Evolutionary conservation across 2,797 vertebrate genomes (phyloP).

Genomic region (Phrynocephalus vlangalii): DNA sequence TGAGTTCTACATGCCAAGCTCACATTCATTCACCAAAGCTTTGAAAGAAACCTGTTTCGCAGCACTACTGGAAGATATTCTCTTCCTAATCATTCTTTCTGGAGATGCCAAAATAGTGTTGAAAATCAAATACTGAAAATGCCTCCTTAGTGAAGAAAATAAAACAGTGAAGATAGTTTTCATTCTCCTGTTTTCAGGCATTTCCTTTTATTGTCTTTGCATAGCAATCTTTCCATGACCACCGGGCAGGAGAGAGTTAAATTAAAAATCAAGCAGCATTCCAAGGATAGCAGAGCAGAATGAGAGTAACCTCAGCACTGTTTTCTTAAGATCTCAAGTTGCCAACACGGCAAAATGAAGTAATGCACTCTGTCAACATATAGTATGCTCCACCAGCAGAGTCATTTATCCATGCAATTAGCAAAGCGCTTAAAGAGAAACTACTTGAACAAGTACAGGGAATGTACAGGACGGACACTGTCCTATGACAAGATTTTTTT

Average conservation of each 20-base stretch:
- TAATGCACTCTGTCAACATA: conserved; percentile 70
- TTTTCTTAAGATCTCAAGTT: conserved; percentile 76
- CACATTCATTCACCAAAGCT: conserved; percentile 48
- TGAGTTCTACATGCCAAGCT: conserved; percentile 58
- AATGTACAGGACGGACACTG: conserved; percentile 36
- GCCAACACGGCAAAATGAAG: conserved; percentile 72
- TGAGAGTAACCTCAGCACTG: conserved; percentile 70
- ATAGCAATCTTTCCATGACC: conserved; percentile 30
- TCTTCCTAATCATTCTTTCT: conserved; percentile 50
- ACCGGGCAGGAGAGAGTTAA: conserved; percentile 69
- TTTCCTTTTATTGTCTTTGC: conserved; percentile 40
- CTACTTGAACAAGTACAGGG: conserved; percentile 39
- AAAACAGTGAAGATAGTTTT: conserved; percentile 28
- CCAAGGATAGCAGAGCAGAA: conserved; percentile 73
- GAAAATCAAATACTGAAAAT: conserved; percentile 17
- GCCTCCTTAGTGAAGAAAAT: neutral
- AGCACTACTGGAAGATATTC: conserved; percentile 61
- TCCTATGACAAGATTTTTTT: conserved; percentile 3
- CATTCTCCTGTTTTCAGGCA: conserved; percentile 40
- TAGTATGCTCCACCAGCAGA: conserved; percentile 68
- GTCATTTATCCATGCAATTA: conserved; percentile 61
- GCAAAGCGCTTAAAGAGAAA: conserved; percentile 55
- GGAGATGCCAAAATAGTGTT: neutral
- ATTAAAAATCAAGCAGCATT: conserved; percentile 69
- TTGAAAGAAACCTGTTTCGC: conserved; percentile 40